These are phyloP conservation scores for Dastarcus helophoroides DNA, from an alignment of 2,888 invertebrate species.

Conservation along the genomic window DNA sequence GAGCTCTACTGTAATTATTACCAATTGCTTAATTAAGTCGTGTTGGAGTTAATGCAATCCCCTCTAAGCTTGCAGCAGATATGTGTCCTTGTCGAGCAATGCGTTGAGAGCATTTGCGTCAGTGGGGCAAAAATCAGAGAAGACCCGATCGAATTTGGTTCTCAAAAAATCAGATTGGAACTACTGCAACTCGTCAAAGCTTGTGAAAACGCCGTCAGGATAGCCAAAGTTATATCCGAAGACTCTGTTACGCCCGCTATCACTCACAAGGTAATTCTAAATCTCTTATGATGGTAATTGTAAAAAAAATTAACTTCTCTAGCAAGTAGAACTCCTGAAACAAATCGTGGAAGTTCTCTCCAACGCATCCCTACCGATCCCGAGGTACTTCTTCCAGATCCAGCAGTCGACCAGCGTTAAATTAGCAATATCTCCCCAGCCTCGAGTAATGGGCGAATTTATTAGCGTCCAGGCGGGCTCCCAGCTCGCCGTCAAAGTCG, in stretches of 20 bases:
- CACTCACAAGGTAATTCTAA: conserved; percentile 35
- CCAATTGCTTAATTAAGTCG: too few relatives aligned
- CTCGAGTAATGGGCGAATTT: conserved; percentile 67
- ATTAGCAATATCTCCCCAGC: conserved; percentile 71
- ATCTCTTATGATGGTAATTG: not conserved
- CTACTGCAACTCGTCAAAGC: conserved; percentile 36
- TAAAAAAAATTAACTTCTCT: conserved; percentile 13
- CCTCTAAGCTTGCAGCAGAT: conserved; percentile 61
- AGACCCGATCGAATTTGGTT: conserved; percentile 31
- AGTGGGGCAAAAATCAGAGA: conserved; percentile 30
- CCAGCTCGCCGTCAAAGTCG: conserved; percentile 83
- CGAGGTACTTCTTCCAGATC: conserved; percentile 74
- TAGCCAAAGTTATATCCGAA: conserved; percentile 31
- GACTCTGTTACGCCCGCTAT: conserved; percentile 33
- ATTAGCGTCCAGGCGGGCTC: conserved; percentile 74
- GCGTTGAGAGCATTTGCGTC: conserved; percentile 60
- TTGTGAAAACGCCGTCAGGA: conserved; percentile 34
- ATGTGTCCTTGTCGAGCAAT: conserved; percentile 63
- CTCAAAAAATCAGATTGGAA: conserved; percentile 36
- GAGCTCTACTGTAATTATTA: too few relatives aligned
- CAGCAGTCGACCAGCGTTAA: conserved; percentile 74
- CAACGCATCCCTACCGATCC: conserved; percentile 54
- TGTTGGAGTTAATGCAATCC: too few relatives aligned
- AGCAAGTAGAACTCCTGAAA: conserved; percentile 46
- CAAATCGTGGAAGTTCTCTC: conserved; percentile 51